Evolutionary conservation across 2,888 invertebrate species (phyloP).

Genomic region (Koerneria pararmatus): DNA sequence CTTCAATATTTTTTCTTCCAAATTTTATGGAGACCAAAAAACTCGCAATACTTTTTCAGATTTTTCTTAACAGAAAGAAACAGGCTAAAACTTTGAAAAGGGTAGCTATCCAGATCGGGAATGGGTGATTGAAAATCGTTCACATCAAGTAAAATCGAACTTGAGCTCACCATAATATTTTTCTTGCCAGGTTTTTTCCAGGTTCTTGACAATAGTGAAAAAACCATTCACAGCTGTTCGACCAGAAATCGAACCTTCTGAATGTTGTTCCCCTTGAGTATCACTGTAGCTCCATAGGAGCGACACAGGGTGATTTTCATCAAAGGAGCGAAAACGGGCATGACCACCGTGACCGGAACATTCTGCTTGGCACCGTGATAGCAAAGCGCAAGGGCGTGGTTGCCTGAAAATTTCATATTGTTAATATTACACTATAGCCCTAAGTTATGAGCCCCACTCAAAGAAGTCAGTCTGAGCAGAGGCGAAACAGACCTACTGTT

Average conservation of each 20-base stretch:
- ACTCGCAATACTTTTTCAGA: no score
- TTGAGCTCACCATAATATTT: no score
- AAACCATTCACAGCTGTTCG: neutral
- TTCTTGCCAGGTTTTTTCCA: constrained; percentile 39
- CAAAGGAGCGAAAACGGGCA: constrained; percentile 88
- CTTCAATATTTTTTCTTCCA: constrained; percentile 23
- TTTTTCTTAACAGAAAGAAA: no score
- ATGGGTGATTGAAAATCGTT: no score
- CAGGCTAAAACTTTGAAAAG: no score
- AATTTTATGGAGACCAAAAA: neutral
- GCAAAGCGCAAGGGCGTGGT: constrained; percentile 81
- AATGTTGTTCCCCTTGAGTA: constrained; percentile 70
- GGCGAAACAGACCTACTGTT: no score
- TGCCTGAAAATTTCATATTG: constrained; percentile 72
- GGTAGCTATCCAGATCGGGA: no score
- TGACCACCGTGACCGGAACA: constrained; percentile 80
- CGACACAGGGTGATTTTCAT: constrained; percentile 89
- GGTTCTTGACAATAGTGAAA: neutral
- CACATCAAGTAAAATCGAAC: no score
- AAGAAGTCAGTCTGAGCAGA: no score
- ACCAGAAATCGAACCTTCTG: neutral
- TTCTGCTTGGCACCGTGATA: constrained; percentile 74
- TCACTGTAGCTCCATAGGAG: constrained; percentile 78
- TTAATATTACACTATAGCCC: constrained; percentile 10
- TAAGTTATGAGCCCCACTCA: no score